These are phyloP conservation scores for Erannis defoliaria DNA, from an alignment of 2,888 invertebrate genomes.

Conservation along the genomic window DNA sequence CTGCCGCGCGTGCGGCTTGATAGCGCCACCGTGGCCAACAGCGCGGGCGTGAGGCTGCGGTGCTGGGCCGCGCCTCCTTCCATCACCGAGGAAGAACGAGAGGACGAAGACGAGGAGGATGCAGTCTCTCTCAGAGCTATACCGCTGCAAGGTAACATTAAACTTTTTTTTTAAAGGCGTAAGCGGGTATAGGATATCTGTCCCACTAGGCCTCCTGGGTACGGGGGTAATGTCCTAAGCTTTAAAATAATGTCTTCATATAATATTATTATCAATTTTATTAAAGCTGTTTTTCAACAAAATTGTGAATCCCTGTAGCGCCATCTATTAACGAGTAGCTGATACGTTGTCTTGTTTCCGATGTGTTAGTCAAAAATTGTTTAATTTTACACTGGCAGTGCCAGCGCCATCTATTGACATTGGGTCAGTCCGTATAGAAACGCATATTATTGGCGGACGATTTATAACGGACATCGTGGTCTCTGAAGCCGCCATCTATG, in stretches of 20 bases:
- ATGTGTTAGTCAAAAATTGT: too few species aligned
- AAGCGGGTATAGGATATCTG: too few species aligned
- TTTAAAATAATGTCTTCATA: too few species aligned
- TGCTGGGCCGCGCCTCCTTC: constrained; percentile 89
- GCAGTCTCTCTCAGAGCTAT: constrained; percentile 89
- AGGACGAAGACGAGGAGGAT: constrained; percentile 87
- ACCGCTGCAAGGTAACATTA: constrained; percentile 88
- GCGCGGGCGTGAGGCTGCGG: constrained; percentile 87
- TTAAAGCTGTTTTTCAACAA: background rate
- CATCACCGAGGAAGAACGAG: constrained; percentile 89
- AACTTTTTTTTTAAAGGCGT: background rate
- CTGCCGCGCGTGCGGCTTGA: constrained; percentile 90
- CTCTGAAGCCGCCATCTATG: too few species aligned
- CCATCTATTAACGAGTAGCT: constrained; percentile 58
- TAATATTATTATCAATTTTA: too few species aligned
- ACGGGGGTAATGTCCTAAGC: too few species aligned
- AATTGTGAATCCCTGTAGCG: constrained; percentile 29
- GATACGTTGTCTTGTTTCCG: background rate
- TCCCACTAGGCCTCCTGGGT: too few species aligned
- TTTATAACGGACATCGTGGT: too few species aligned
- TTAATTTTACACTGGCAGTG: too few species aligned
- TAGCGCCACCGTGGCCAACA: constrained; percentile 87
- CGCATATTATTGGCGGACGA: too few species aligned
- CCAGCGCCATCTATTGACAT: constrained; percentile 28
- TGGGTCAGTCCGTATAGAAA: too few species aligned